Evolutionary conservation across 2,797 vertebrate genomes (phyloP).

Genomic region (Esox lucius): DNA sequence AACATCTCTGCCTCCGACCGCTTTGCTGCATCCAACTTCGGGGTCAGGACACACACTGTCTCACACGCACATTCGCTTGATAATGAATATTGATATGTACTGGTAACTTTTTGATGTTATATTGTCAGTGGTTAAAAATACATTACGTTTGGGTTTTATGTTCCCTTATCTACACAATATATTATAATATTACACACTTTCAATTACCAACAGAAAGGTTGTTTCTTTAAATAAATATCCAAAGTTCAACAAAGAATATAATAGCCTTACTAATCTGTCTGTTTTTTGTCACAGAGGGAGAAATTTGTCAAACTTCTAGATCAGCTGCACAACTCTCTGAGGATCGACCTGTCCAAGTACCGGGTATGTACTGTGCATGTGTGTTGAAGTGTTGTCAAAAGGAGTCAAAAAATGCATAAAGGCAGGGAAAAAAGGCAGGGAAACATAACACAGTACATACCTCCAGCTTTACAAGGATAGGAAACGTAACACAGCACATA

Average conservation of each 20-base stretch:
- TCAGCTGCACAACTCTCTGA: constrained; percentile 95
- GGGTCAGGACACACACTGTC: constrained; percentile 72
- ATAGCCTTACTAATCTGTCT: constrained; percentile 1
- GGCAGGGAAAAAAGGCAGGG: too few relatives aligned
- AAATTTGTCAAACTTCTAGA: constrained; percentile 98
- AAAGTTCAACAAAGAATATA: not conserved
- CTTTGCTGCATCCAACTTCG: constrained; percentile 96
- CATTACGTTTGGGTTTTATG: not conserved
- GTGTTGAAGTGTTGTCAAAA: constrained; percentile 3
- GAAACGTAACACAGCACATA: too few relatives aligned
- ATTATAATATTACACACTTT: not conserved
- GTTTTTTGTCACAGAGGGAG: constrained; percentile 84
- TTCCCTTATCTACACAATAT: not conserved
- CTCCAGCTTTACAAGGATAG: too few relatives aligned
- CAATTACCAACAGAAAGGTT: not conserved
- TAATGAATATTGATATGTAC: not conserved
- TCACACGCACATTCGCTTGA: too few relatives aligned
- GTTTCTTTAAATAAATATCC: not conserved
- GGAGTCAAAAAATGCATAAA: too few relatives aligned
- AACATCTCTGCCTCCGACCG: constrained; percentile 94
- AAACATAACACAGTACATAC: too few relatives aligned
- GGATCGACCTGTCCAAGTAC: constrained; percentile 98
- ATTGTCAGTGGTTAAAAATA: too few relatives aligned
- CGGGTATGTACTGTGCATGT: constrained; percentile 78
- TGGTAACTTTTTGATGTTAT: not conserved